phyloP scores from a whole-genome alignment of 2,113 vertebrate genomes.

The Rhynchomys soricoides region DNA sequence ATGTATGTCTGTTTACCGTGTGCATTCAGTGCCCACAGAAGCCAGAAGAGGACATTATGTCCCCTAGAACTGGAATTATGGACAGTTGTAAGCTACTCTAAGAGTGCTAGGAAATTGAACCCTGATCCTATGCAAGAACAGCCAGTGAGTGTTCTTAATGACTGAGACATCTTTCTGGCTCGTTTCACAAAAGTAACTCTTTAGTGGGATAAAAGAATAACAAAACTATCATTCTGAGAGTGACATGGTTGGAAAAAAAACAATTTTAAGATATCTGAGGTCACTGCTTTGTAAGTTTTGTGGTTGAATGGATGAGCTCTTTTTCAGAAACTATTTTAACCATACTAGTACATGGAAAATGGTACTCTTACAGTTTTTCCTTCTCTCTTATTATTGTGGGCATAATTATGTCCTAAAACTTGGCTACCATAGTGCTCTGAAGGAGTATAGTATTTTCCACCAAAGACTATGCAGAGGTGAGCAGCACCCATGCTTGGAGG shows the following conservation, averaged over 20 bases:
- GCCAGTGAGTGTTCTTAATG: neutral
- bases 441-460: constrained; percentile 65
- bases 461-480: constrained; percentile 59
- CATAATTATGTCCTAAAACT: constrained; percentile 81
- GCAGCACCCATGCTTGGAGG: constrained; percentile 80
- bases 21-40: neutral
- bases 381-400: constrained; percentile 70
- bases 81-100: neutral
- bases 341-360: constrained; percentile 80
- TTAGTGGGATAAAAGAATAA: neutral
- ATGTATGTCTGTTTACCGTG: neutral
- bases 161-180: neutral
- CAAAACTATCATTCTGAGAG: neutral
- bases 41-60: neutral
- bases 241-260: neutral
- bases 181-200: constrained; percentile 43
- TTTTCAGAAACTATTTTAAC: constrained; percentile 76
- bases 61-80: neutral
- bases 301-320: constrained; percentile 65
- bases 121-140: neutral
- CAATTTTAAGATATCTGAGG: constrained; percentile 26
- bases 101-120: neutral
- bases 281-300: constrained; percentile 50
- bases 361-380: constrained; percentile 69
- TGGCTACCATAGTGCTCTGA: constrained; percentile 25